Evolutionary conservation across 2,113 vertebrate species (phyloP).

Genomic region (Antechinus stuartii): DNA sequence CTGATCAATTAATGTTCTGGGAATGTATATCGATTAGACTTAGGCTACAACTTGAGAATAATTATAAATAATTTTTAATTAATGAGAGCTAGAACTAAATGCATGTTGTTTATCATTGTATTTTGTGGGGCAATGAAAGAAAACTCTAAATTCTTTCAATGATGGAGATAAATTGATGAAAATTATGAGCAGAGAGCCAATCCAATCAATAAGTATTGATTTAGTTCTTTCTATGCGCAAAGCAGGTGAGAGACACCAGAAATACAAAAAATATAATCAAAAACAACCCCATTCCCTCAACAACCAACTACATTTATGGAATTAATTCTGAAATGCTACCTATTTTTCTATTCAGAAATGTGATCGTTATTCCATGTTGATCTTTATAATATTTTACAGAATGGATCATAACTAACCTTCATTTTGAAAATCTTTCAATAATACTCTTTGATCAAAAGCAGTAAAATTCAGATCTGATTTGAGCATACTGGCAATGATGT

Average conservation of each 20-base stretch:
- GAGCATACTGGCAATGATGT: constrained; percentile 30
- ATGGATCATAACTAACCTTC: not conserved
- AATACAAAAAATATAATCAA: too few species aligned
- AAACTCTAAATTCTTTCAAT: constrained; percentile 28
- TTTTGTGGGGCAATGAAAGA: constrained; percentile 12
- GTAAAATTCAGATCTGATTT: constrained; percentile 4
- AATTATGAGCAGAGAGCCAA: constrained; percentile 15
- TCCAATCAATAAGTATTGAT: not conserved
- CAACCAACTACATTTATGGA: not conserved
- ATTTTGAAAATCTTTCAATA: not conserved
- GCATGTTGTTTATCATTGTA: not conserved
- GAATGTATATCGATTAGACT: not conserved
- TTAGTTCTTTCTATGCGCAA: too few species aligned
- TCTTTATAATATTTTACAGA: constrained; percentile 26
- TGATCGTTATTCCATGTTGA: not conserved
- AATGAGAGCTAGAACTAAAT: not conserved
- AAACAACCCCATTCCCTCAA: too few species aligned
- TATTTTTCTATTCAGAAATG: constrained; percentile 11
- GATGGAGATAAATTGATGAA: constrained; percentile 24
- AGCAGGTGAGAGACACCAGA: too few species aligned
- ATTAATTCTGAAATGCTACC: constrained; percentile 30
- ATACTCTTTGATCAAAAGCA: constrained; percentile 28
- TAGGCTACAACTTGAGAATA: not conserved
- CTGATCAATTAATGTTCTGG: not conserved
- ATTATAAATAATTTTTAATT: constrained; percentile 4